A percentile compares a stretch with the other conserved stretches of the same genome.
These are phyloP conservation scores for Synergus umbraculus DNA, from an alignment of 2,888 invertebrate genomes.

Conservation along the genomic window DNA sequence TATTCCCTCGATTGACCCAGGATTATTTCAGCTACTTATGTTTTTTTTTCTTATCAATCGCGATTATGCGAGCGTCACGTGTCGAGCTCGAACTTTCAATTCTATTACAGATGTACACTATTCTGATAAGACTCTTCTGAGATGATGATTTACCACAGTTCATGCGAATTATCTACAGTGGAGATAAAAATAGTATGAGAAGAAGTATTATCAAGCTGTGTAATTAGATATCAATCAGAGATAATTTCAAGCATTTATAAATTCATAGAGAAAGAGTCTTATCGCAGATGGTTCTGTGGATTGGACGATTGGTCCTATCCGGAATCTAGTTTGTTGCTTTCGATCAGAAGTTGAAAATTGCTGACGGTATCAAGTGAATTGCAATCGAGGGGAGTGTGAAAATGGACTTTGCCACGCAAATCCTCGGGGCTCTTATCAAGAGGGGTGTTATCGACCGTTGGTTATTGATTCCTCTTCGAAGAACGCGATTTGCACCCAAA, in stretches of 20 bases:
- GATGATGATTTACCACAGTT: neutral
- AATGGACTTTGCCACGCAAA: conserved; percentile 11
- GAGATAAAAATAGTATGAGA: neutral
- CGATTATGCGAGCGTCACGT: neutral
- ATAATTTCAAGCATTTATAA: neutral
- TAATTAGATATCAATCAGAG: neutral
- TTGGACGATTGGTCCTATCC: neutral
- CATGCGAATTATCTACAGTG: neutral
- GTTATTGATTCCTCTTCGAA: neutral
- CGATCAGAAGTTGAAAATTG: neutral
- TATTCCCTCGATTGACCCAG: neutral
- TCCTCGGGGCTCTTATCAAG: neutral
- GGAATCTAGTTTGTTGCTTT: neutral
- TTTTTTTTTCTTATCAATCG: neutral
- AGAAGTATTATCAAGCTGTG: neutral
- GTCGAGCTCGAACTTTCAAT: neutral
- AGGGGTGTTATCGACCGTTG: conserved; percentile 3
- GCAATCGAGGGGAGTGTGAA: conserved; percentile 8
- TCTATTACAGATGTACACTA: neutral
- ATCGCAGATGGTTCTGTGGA: neutral
- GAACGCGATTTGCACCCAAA: neutral
- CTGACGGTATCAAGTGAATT: neutral
- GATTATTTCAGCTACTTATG: neutral
- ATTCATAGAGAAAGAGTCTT: neutral
- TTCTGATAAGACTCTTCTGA: neutral